Conservation (phyloP, 2,113 vertebrate genomes). For the Dendropsophus ebraccatus region DNA sequence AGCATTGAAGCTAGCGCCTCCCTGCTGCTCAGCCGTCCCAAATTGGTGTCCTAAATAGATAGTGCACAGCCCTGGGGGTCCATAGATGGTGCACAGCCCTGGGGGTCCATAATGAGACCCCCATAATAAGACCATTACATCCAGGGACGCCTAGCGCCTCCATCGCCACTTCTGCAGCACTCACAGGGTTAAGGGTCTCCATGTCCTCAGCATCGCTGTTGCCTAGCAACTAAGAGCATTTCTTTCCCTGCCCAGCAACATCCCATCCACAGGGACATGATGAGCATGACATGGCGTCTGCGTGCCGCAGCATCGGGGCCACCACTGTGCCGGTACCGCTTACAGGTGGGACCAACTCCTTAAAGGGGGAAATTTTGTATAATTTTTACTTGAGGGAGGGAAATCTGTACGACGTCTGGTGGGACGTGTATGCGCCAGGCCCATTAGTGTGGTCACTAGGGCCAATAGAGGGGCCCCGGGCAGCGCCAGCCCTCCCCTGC, state of each 20-base stretch:
- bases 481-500: too few species aligned
- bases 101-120: too few species aligned
- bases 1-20: neutral
- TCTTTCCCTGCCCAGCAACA: constrained; percentile 33
- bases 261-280: neutral
- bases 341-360: too few species aligned
- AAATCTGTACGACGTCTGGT: too few species aligned
- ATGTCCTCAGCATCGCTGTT: constrained; percentile 25
- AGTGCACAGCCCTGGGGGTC: neutral
- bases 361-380: too few species aligned
- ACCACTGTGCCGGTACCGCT: neutral
- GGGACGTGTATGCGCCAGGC: too few species aligned
- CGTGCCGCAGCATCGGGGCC: neutral
- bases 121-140: neutral
- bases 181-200: constrained; percentile 12
- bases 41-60: neutral
- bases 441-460: too few species aligned
- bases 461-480: too few species aligned
- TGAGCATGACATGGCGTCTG: neutral
- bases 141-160: neutral
- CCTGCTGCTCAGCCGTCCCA: too few species aligned
- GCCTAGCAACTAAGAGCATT: constrained; percentile 33
- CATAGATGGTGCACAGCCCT: neutral
- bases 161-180: neutral
- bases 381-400: too few species aligned